phyloP scores from a whole-genome alignment of 2,113 vertebrate species.

The Crotalus tigris region DNA sequence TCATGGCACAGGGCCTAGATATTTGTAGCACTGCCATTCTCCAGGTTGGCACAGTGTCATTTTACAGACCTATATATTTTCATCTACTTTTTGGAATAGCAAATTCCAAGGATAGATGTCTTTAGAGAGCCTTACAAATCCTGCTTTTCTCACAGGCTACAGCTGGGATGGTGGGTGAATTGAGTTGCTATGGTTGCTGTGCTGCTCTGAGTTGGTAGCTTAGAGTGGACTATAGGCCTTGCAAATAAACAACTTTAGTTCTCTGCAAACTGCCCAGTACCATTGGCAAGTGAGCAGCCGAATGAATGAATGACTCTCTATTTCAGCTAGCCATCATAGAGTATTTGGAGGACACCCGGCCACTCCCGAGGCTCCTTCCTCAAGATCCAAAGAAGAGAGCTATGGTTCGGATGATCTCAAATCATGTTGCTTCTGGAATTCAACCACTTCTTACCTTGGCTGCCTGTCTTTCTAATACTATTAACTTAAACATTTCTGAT shows the following conservation, averaged over 20 bases:
- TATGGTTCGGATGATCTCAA: constrained; percentile 85
- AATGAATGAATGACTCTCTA: constrained; percentile 3
- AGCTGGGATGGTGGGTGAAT: background rate
- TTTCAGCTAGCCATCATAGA: constrained; percentile 91
- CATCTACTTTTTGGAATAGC: background rate
- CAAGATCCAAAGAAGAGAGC: constrained; percentile 82
- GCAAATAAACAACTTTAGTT: background rate
- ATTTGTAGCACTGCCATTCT: background rate
- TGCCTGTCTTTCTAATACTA: background rate
- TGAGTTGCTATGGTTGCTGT: background rate
- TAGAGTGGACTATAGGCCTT: background rate
- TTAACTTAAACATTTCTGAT: background rate
- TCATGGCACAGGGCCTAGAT: background rate
- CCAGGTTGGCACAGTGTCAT: background rate
- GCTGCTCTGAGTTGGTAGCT: background rate
- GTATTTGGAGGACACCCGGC: constrained; percentile 90
- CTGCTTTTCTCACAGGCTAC: background rate
- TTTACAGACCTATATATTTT: background rate
- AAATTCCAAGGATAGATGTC: background rate
- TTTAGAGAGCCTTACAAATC: background rate
- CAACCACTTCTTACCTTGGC: constrained; percentile 71
- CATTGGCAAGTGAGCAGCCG: background rate
- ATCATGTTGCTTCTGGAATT: constrained; percentile 86
- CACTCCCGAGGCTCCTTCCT: constrained; percentile 81
- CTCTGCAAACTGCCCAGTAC: background rate